Evolutionary conservation across 2,888 invertebrate genomes (phyloP).

Genomic region (Aleiodes testaceus): DNA sequence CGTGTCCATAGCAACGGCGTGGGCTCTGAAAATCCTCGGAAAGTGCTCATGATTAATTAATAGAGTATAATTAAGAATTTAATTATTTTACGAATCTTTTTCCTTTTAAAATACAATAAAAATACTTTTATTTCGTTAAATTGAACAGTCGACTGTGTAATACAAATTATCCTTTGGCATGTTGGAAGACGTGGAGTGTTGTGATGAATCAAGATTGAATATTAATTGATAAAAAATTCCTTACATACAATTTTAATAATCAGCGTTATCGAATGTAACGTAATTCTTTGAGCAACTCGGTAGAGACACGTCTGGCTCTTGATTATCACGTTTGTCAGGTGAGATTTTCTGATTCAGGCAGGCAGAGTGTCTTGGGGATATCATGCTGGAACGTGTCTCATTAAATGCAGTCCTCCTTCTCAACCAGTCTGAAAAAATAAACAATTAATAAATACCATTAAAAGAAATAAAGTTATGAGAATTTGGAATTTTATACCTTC

Average conservation of each 20-base stretch:
- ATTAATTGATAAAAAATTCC: background rate
- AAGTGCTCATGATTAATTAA: background rate
- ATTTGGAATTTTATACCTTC: conserved; percentile 73
- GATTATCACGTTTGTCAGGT: conserved; percentile 1
- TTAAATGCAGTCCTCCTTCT: conserved; percentile 45
- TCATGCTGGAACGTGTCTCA: conserved; percentile 30
- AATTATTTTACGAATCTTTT: background rate
- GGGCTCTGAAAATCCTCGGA: background rate
- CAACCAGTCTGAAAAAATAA: conserved; percentile 50
- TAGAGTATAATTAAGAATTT: background rate
- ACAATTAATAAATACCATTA: background rate
- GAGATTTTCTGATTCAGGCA: background rate
- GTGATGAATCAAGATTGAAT: background rate
- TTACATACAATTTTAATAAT: conserved; percentile 9
- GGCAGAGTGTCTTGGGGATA: background rate
- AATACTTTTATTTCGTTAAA: conserved; percentile 1
- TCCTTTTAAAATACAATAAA: background rate
- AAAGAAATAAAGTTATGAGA: no score
- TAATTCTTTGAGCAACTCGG: conserved; percentile 26
- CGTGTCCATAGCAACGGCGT: conserved; percentile 5
- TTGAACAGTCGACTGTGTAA: background rate
- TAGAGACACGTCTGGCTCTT: background rate
- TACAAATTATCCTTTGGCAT: conserved; percentile 35
- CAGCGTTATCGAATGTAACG: conserved; percentile 10
- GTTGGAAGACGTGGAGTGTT: background rate